A percentile compares a stretch with the other conserved stretches of the same genome.
Conservation (phyloP, 1,140 invertebrate genomes). For the Magallana angulata region DNA sequence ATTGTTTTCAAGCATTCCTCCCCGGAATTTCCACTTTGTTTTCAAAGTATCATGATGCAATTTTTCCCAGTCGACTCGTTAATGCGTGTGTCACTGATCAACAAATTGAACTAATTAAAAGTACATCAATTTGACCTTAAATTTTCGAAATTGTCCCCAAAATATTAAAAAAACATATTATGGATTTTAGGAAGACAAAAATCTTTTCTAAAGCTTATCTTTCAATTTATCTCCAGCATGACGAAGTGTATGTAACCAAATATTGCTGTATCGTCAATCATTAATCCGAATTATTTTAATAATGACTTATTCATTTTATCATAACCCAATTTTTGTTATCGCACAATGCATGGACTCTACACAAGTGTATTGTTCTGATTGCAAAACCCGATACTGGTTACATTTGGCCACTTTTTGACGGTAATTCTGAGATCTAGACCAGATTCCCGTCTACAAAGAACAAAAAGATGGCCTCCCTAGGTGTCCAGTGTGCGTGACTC, state of each 20-base stretch:
- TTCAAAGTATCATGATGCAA: no score
- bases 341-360: not conserved
- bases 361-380: conserved; percentile 24
- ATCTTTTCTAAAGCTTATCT: not conserved
- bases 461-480: conserved; percentile 34
- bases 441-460: not conserved
- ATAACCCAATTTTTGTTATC: conserved; percentile 9
- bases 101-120: no score
- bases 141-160: not conserved
- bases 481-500: conserved; percentile 17
- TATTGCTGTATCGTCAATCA: not conserved
- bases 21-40: no score
- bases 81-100: no score
- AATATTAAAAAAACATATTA: not conserved
- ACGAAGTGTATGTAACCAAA: conserved; percentile 32
- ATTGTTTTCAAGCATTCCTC: no score
- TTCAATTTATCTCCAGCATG: conserved; percentile 7
- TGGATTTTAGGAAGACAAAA: not conserved
- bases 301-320: conserved; percentile 34
- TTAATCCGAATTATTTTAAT: conserved; percentile 29
- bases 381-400: not conserved
- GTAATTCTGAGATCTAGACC: conserved; percentile 20
- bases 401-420: conserved; percentile 12
- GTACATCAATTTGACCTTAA: not conserved
- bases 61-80: no score